These are phyloP conservation scores for Temnothorax unifasciatus DNA, from an alignment of 2,888 invertebrate species.

Conservation along the genomic window DNA sequence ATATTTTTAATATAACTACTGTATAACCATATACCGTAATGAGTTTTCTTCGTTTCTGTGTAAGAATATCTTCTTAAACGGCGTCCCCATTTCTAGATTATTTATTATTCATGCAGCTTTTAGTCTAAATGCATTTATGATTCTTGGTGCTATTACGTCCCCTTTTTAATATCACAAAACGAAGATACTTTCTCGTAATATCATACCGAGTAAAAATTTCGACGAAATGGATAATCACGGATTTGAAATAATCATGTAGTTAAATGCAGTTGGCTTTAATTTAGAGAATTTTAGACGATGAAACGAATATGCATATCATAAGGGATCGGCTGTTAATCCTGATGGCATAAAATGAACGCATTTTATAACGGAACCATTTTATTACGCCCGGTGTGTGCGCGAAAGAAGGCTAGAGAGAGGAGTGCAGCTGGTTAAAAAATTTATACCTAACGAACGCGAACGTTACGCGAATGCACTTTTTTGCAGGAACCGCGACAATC, in stretches of 20 bases:
- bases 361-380: constrained; percentile 28
- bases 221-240: neutral
- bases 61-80: constrained; percentile 16
- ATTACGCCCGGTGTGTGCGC: constrained; percentile 4
- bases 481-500: constrained; percentile 78
- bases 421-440: constrained; percentile 40
- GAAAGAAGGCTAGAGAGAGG: neutral
- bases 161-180: neutral
- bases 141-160: neutral
- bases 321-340: constrained; percentile 11
- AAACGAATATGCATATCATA: neutral
- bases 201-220: constrained; percentile 1
- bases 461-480: constrained; percentile 44
- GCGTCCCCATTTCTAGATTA: neutral
- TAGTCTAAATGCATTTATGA: constrained; percentile 36
- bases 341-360: constrained; percentile 1
- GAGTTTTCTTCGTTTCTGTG: neutral
- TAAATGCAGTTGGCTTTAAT: constrained; percentile 13
- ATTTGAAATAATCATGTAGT: constrained; percentile 10
- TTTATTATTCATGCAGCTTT: constrained; percentile 35
- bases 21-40: neutral
- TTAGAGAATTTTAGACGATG: constrained; percentile 15
- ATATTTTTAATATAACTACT: neutral
- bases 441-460: constrained; percentile 37
- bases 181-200: neutral